Percentiles rank a stretch among this genome's conserved stretches.
Evolutionary conservation across 2,113 vertebrate species (phyloP).

Genomic region (Syngnathoides biaculeatus): DNA sequence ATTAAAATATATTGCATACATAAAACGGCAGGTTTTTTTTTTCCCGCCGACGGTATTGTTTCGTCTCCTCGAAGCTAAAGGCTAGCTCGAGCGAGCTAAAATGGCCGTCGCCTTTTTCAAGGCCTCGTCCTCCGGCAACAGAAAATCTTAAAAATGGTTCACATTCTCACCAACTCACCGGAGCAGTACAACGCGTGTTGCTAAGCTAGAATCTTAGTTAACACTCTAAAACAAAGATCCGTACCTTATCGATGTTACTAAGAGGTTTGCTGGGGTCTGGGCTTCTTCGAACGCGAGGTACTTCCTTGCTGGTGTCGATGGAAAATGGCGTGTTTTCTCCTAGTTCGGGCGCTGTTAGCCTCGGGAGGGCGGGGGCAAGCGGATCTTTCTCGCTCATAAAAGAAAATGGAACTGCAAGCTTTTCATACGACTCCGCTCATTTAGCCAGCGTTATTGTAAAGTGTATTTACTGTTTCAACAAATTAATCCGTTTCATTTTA

Average conservation of each 20-base stretch:
- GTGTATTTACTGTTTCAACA: too few species aligned
- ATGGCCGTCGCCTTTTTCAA: slow-evolving; percentile 45
- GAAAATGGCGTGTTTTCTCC: slow-evolving; percentile 59
- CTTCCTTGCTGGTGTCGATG: slow-evolving; percentile 17
- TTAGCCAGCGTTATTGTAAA: too few species aligned
- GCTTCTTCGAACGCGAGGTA: background rate
- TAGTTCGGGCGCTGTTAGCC: background rate
- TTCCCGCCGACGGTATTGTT: too few species aligned
- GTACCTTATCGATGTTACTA: slow-evolving; percentile 23
- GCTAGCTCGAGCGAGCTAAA: slow-evolving; percentile 24
- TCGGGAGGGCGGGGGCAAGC: slow-evolving; percentile 26
- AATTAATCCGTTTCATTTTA: too few species aligned
- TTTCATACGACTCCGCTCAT: background rate
- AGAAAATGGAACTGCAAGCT: background rate
- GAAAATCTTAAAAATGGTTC: background rate
- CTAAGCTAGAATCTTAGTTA: fast-evolving
- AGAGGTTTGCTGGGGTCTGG: background rate
- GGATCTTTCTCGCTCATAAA: background rate
- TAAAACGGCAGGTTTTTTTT: too few species aligned
- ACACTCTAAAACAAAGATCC: fast-evolving
- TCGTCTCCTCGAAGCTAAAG: background rate
- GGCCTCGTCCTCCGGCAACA: slow-evolving; percentile 25
- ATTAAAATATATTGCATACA: background rate
- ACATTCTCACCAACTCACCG: fast-evolving
- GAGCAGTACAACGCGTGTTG: fast-evolving